Conservation (phyloP, 1,140 invertebrate species). For the Gryllus bimaculatus region DNA sequence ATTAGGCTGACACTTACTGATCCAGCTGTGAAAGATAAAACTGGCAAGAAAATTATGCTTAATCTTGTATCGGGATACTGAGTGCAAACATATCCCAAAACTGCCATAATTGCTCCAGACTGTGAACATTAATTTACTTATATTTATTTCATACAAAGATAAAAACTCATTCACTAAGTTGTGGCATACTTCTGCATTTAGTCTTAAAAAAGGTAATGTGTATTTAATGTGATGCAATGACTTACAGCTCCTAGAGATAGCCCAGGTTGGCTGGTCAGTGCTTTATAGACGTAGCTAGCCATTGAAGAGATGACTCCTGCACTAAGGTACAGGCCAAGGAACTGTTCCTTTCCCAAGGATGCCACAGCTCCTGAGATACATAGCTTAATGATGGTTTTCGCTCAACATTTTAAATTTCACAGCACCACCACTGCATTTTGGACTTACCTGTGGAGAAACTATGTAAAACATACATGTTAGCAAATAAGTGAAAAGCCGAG, state of each 20-base stretch:
- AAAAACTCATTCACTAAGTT: background rate
- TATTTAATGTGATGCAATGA: conserved; percentile 21
- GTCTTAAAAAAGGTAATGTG: background rate
- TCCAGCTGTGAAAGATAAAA: conserved; percentile 76
- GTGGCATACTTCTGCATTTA: background rate
- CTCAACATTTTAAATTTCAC: background rate
- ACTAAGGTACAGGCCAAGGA: conserved; percentile 80
- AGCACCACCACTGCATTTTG: conserved; percentile 25
- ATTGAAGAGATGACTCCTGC: conserved; percentile 83
- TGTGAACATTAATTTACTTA: conserved; percentile 31
- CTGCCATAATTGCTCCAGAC: conserved; percentile 89
- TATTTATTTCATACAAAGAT: background rate
- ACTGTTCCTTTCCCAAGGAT: conserved; percentile 85
- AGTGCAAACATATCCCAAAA: conserved; percentile 78
- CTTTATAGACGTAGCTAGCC: conserved; percentile 73
- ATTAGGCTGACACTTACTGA: conserved; percentile 45
- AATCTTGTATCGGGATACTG: conserved; percentile 76
- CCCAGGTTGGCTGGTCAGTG: conserved; percentile 48
- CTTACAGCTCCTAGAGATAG: conserved; percentile 86
- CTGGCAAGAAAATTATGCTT: conserved; percentile 83
- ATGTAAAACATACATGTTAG: conserved; percentile 94
- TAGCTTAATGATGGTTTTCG: background rate
- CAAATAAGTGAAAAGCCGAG: conserved; percentile 71
- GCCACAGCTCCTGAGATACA: conserved; percentile 43
- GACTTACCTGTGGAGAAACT: conserved; percentile 51